These are phyloP conservation scores for Brenthis daphne DNA, from an alignment of 2,888 invertebrate genomes.

Conservation along the genomic window DNA sequence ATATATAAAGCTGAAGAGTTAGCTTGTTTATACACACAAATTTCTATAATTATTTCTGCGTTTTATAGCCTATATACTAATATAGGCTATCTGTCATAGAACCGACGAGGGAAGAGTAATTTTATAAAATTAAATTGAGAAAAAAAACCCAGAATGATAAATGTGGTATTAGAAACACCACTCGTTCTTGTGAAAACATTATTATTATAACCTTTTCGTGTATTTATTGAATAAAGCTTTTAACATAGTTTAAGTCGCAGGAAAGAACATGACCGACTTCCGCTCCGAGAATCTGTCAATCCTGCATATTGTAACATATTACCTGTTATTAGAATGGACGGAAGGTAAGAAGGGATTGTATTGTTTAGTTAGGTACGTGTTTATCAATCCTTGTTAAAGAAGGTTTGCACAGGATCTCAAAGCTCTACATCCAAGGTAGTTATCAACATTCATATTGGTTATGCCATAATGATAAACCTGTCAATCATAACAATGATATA, in stretches of 20 bases:
- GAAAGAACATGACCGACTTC: slow-evolving; percentile 8
- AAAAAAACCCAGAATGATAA: background rate
- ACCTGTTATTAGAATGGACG: slow-evolving; percentile 19
- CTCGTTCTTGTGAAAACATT: background rate
- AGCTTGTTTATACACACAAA: too few species aligned
- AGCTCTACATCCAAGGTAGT: slow-evolving; percentile 3
- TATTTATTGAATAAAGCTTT: slow-evolving; percentile 6
- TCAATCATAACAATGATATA: background rate
- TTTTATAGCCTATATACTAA: too few species aligned
- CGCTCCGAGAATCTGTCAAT: slow-evolving; percentile 22
- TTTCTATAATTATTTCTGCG: too few species aligned
- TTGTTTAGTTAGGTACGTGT: slow-evolving; percentile 30
- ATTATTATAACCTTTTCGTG: background rate
- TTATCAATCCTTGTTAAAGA: slow-evolving; percentile 31
- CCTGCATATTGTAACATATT: slow-evolving; percentile 18
- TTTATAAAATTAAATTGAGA: background rate
- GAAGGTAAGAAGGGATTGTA: slow-evolving; percentile 14
- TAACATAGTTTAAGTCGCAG: slow-evolving; percentile 12
- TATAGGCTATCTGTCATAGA: too few species aligned
- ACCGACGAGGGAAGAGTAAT: too few species aligned
- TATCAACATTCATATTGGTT: background rate
- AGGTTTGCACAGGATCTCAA: slow-evolving; percentile 17
- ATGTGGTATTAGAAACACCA: background rate
- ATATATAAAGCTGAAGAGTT: too few species aligned
- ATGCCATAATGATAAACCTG: background rate